Evolutionary conservation across 2,113 vertebrate species (phyloP).

Genomic region (Anolis sagrei): DNA sequence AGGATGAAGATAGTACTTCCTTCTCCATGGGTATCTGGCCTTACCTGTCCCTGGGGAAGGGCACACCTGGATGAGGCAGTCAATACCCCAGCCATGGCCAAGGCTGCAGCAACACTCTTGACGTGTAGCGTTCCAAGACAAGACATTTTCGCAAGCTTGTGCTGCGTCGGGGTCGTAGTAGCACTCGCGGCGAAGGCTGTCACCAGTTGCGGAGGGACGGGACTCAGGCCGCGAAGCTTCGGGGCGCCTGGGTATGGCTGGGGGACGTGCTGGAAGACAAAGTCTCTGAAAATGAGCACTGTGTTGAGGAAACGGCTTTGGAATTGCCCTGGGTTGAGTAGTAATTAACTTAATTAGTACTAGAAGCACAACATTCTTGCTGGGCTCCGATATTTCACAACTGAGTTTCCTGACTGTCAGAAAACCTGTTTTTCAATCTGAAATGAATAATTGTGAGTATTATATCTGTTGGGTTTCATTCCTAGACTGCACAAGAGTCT

Average conservation of each 20-base stretch:
- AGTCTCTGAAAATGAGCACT: no score
- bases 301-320: no score
- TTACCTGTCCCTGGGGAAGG: constrained; percentile 68
- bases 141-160: constrained; percentile 78
- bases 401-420: no score
- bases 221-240: constrained; percentile 21
- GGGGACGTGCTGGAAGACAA: neutral
- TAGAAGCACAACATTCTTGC: no score
- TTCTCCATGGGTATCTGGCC: neutral
- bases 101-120: constrained; percentile 91
- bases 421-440: no score
- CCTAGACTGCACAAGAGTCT: no score
- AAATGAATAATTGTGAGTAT: no score
- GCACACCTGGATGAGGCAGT: constrained; percentile 81
- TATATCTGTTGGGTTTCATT: no score
- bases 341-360: no score
- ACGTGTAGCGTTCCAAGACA: constrained; percentile 81
- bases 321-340: no score
- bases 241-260: constrained; percentile 37
- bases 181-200: constrained; percentile 77
- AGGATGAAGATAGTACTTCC: neutral
- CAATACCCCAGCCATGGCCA: constrained; percentile 86
- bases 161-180: constrained; percentile 72
- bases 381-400: no score
- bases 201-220: constrained; percentile 20